phyloP scores from a whole-genome alignment of 1,140 invertebrate species.

The Drosophila aff. region DNA sequence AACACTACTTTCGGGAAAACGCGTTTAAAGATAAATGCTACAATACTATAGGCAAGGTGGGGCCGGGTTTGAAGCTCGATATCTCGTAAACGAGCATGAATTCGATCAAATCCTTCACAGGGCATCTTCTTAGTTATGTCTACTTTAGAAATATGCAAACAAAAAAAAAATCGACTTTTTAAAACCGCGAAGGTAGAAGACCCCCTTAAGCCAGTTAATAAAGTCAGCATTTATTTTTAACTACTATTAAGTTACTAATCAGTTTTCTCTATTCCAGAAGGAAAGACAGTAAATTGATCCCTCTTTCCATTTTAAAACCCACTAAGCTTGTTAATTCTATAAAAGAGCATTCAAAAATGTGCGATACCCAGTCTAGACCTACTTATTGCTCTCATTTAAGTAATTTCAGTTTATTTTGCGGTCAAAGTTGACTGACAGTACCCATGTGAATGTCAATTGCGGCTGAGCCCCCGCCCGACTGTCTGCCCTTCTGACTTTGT shows the following conservation, averaged over 20 bases:
- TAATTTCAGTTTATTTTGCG: slow-evolving; percentile 47
- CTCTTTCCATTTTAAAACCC: background rate
- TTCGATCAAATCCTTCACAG: no score
- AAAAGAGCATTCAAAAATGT: slow-evolving; percentile 6
- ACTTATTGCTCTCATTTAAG: slow-evolving; percentile 29
- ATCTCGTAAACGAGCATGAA: no score
- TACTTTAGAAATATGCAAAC: no score
- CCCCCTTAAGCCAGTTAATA: background rate
- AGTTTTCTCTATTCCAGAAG: background rate
- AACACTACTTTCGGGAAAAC: no score
- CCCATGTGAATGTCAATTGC: slow-evolving; percentile 63
- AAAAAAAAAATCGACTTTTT: no score
- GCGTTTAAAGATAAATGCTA: no score
- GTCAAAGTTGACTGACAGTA: slow-evolving; percentile 78
- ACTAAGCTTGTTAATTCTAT: background rate
- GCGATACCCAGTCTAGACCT: background rate
- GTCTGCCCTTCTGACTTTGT: slow-evolving; percentile 29
- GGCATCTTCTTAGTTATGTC: no score
- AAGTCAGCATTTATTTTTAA: background rate
- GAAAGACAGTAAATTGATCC: background rate
- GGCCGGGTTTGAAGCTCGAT: no score
- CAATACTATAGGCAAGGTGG: no score
- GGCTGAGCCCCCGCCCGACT: background rate
- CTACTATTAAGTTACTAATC: background rate
- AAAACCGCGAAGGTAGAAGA: no score